These are phyloP conservation scores for Cisticola juncidis DNA, from an alignment of 2,113 vertebrate genomes.

Conservation along the genomic window DNA sequence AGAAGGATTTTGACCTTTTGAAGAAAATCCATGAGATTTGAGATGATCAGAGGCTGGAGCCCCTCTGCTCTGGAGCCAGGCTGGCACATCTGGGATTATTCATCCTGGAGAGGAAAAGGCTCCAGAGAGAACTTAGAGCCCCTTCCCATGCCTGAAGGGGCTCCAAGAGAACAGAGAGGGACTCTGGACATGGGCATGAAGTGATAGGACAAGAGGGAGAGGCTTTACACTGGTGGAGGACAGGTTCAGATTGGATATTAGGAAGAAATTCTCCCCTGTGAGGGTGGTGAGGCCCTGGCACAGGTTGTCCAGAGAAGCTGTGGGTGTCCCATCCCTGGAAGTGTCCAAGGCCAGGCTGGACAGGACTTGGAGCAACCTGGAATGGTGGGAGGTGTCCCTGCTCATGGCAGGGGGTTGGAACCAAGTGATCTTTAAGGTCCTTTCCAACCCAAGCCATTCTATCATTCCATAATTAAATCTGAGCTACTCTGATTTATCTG, in stretches of 20 bases:
- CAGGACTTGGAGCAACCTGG: accelerated
- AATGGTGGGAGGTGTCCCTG: neutral
- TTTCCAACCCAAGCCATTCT: neutral
- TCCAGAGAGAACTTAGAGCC: neutral
- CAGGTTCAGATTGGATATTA: neutral
- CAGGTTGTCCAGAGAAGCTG: accelerated
- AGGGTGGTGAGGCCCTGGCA: accelerated
- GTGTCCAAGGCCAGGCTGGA: accelerated
- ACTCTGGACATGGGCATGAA: no score
- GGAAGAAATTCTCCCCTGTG: accelerated
- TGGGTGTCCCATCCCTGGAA: neutral
- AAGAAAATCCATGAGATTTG: neutral
- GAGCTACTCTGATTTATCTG: neutral
- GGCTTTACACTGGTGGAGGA: neutral
- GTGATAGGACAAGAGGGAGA: neutral
- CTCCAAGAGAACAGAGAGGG: neutral
- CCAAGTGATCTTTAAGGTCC: neutral
- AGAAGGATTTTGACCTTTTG: neutral
- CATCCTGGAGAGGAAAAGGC: neutral
- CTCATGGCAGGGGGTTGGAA: accelerated
- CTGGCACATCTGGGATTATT: neutral
- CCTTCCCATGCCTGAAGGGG: neutral
- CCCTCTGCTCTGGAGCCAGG: neutral
- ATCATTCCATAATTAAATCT: neutral
- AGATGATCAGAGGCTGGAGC: neutral